Conservation (phyloP, 2,797 vertebrate genomes). For the Tokudaia tokunoshimensis region DNA sequence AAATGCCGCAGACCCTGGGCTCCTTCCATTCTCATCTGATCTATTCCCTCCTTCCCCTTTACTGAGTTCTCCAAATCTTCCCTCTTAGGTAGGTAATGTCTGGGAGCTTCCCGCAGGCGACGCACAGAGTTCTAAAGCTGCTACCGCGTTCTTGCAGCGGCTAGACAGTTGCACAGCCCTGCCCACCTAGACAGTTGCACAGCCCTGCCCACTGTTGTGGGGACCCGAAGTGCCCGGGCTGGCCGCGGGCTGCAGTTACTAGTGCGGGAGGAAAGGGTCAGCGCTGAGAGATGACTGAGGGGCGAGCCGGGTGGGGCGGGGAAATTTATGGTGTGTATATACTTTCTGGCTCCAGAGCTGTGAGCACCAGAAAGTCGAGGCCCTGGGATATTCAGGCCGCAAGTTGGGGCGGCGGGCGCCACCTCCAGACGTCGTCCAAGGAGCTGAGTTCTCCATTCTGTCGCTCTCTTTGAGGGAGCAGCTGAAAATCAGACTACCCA, state of each 20-base stretch:
- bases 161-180: constrained; percentile 85
- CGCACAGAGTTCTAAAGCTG: constrained; percentile 84
- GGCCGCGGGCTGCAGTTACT: constrained; percentile 84
- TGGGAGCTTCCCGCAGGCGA: constrained; percentile 84
- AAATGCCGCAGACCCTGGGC: not conserved
- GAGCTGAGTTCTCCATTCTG: constrained; percentile 82
- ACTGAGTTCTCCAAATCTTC: no score
- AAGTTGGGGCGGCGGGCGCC: constrained; percentile 86
- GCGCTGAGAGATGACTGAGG: not conserved
- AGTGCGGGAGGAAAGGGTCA: constrained; percentile 86
- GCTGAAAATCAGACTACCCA: constrained; percentile 72
- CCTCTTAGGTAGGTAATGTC: constrained; percentile 59
- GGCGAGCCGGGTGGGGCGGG: constrained; percentile 71
- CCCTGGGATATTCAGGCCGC: constrained; percentile 88
- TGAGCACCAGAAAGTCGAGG: constrained; percentile 89
- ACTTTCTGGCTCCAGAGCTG: constrained; percentile 95
- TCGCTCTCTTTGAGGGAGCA: constrained; percentile 12
- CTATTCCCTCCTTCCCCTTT: not conserved
- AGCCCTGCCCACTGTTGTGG: constrained; percentile 74
- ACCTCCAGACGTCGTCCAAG: constrained; percentile 88
- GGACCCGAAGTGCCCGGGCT: constrained; percentile 84
- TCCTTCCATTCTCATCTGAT: not conserved
- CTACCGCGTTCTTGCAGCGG: constrained; percentile 84
- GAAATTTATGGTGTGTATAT: constrained; percentile 96
- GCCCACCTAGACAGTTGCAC: constrained; percentile 82